Evolutionary conservation across 2,888 invertebrate genomes (phyloP), one percentile per base, ranked within the genome.

Genomic region (Galerucella pusilla): DNA sequence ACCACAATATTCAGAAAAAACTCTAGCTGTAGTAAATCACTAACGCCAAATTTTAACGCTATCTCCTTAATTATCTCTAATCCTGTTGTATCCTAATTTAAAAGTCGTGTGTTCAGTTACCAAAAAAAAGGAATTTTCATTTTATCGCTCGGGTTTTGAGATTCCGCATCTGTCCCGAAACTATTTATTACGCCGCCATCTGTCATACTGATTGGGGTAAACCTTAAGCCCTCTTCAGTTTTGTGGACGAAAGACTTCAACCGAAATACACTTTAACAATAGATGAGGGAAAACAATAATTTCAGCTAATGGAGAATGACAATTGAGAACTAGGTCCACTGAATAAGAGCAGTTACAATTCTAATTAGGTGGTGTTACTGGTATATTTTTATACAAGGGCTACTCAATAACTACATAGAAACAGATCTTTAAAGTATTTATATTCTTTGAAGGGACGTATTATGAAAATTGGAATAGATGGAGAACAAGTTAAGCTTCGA

Each of bases 31-130:
- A 42, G 7, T 42, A 9, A 42, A 42, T 42, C 35, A 42, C 35
- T 9, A 9, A 42, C 7, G 14, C 49, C 49, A 14, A 42, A 42
- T 68, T 60, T 68, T 45, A 60, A 49, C 49, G 28, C 69, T 61
- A 61, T 69, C 69, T 46, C 68, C 46, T 61, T 61, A 69, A 69
- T 69, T 61, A 49, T 60, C 61, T 69, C 61, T 46, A 45, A 46
- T 49, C 49, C 69, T n/a, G 45, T 60, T 61, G 69, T 69, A 69
- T 69, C 60, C 69, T 49, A 69, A 69, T 69, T 69, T 69, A 69
- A 69, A 61, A 69, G 69, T 60, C 45, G n/a, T 16, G 60, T 49
- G 61, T 16, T 49, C 49, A 49, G 14, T 16, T 25, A 5, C 61
- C 16, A 20, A 61, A 49, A 69, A 69, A 69, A 69, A 46, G 28